These are phyloP conservation scores for Spea hammondii DNA, from an alignment of 2,797 vertebrate species.

Conservation along the genomic window DNA sequence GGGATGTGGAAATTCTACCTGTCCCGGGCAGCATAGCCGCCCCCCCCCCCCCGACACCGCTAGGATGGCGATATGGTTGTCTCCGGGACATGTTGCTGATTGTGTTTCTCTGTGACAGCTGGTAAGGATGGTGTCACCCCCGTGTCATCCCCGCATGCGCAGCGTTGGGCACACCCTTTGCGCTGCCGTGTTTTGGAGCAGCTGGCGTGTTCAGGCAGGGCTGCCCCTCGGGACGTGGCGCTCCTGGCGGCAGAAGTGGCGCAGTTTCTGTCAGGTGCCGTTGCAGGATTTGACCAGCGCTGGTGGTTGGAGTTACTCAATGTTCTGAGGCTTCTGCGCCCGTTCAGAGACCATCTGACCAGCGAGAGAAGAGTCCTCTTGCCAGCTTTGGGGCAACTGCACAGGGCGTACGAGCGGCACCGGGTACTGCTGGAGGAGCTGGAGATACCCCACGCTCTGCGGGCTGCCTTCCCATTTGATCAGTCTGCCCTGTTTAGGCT, in stretches of 20 bases:
- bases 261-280: constrained; percentile 47
- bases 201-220: neutral
- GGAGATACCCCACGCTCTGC: constrained; percentile 57
- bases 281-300: constrained; percentile 33
- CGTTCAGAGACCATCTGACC: constrained; percentile 49
- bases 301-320: constrained; percentile 60
- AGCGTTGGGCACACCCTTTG: neutral
- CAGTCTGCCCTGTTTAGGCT: constrained; percentile 40
- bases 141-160: no score
- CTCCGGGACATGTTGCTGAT: no score
- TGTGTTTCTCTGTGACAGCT: no score
- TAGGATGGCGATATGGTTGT: no score
- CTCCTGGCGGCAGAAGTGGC: constrained; percentile 56
- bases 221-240: constrained; percentile 4
- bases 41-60: no score
- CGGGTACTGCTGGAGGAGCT: constrained; percentile 51
- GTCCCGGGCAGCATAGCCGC: no score
- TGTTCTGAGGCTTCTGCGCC: constrained; percentile 56
- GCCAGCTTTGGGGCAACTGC: constrained; percentile 58
- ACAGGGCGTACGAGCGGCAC: constrained; percentile 51
- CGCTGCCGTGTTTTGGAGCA: neutral
- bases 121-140: no score
- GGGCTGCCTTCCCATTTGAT: constrained; percentile 56
- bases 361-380: constrained; percentile 52
- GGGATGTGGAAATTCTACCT: no score